Evolutionary conservation across 2,888 invertebrate species (phyloP).

Genomic region (Linyphia triangularis): DNA sequence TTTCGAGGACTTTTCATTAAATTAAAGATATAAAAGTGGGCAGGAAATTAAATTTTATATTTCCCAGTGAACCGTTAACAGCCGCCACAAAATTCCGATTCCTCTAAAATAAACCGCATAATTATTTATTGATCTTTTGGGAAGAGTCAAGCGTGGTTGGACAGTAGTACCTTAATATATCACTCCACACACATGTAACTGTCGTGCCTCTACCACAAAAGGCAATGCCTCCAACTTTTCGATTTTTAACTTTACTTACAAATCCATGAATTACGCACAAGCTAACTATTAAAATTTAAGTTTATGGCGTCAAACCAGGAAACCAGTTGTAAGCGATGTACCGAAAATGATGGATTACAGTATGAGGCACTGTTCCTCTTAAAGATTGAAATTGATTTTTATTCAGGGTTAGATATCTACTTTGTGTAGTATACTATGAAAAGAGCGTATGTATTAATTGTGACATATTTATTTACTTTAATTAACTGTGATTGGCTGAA

Average conservation of each 20-base stretch:
- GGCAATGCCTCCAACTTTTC: background rate
- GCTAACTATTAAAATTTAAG: too few species aligned
- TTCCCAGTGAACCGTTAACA: slow-evolving; percentile 20
- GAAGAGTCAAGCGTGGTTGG: background rate
- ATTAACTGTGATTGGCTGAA: too few species aligned
- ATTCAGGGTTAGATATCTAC: too few species aligned
- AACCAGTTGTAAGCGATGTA: slow-evolving; percentile 21
- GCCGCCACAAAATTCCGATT: slow-evolving; percentile 5
- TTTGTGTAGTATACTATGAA: too few species aligned
- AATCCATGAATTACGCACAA: slow-evolving; percentile 31
- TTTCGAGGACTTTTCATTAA: background rate
- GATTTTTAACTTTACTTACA: slow-evolving; percentile 35
- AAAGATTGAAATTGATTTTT: too few species aligned
- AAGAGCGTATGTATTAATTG: too few species aligned
- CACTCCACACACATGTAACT: slow-evolving; percentile 1
- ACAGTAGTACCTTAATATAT: slow-evolving; percentile 27
- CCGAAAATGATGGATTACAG: background rate
- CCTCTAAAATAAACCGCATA: slow-evolving; percentile 28
- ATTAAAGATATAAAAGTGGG: slow-evolving; percentile 13
- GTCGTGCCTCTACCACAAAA: slow-evolving; percentile 3
- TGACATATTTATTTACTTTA: too few species aligned
- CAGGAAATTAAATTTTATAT: slow-evolving; percentile 16
- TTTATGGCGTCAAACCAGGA: background rate
- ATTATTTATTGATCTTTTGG: slow-evolving; percentile 35
- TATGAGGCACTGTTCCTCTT: background rate